Evolutionary conservation across 2,888 invertebrate species (phyloP), one percentile per base, ranked within the genome.

Genomic region (Drosophila parthenogenetica): DNA sequence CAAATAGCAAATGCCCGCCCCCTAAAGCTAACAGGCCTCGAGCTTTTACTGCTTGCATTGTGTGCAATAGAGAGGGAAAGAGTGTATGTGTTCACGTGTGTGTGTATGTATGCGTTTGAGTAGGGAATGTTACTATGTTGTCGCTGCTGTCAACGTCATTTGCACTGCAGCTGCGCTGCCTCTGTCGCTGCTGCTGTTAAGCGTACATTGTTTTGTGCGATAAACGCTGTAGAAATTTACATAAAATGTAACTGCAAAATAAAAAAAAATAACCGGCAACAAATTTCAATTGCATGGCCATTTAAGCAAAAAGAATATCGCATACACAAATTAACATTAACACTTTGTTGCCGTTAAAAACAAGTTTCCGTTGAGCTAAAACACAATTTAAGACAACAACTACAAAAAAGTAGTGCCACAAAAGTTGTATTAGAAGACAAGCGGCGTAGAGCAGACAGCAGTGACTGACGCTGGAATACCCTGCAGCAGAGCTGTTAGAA

Each of bases 301-400:
- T 76, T 82, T 79, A 32, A 59, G 40, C 32, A 69, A 61, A 66
- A 67, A 50, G 73, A 81, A 87, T 64, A 74, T 67, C 55, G 61
- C 65, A 78, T 69, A 77, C 74, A 53, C 85, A 81, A 87, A 87
- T 87, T 73, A 86, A 71, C 88, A 86, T 84, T 87, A 77, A 87
- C 82, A 89, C 89, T 89, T 86, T 75, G 69, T 70, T 72, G 76
- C 60, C 76, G 63, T 62, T 76, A 60, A 80, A 50, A 77, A 79
- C 75, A 57, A 79, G 75, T 76, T 68, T 68, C 19, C 45, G 64
- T 50, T 55, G 39, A 62, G 57, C 65, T 54, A 37, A 60, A 81
- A 80, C 73, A 74, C 77, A 29, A 29, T 74, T 73, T 16, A 32
- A 5, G 14, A 2, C 29, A 29, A 29, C 29, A 29, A 29, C 29